Evolutionary conservation across 1,140 invertebrate species (phyloP), one percentile per base, ranked within the genome.

Genomic region (Plutomurus gul): DNA sequence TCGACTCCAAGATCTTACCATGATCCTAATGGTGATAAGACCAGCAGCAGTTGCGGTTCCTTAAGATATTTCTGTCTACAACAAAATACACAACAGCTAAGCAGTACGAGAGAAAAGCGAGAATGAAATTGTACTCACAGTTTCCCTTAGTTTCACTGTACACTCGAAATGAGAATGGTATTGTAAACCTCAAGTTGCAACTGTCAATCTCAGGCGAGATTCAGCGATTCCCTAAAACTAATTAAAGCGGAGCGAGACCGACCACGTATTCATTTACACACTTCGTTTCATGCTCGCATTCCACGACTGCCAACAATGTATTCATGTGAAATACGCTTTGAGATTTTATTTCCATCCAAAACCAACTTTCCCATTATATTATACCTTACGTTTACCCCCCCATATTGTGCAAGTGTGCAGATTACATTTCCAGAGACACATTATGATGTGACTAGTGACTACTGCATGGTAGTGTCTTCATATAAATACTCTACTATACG

Each of bases 181-280:
- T 65, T 27, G 56, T 65, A 65, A 65, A 65, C 56, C 72, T 40
- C 70, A 72, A 75, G 73, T 75, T 47, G 73, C 56, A 75, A 49
- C 73, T 76, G 74, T 56, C 74, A 76, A 76, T 76, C 74, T 60
- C 74, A 76, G 74, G 47, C 33, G n/a, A n/a, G n/a, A n/a, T n/a
- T n/a, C n/a, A n/a, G n/a, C n/a, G 22, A 49, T 37, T 76, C 46
- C 47, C 74, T 20, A 76, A 76, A 76, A 75, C 74, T 76, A 76
- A 76, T 76, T 76, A 56, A 56, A 56, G 47, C 46, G 27, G 72
- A 74, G 39, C 39, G 11, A 47, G 43, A 74, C 27, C 20, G 49
- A 47, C 72, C 72, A 74, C 39, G 43, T 43, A 74, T 74, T 74
- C 72, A 74, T 74, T 74, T 74, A 46, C 40, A 74, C 72, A 46